Conservation (phyloP, 2,888 invertebrate species). For the Dasypolia templi region DNA sequence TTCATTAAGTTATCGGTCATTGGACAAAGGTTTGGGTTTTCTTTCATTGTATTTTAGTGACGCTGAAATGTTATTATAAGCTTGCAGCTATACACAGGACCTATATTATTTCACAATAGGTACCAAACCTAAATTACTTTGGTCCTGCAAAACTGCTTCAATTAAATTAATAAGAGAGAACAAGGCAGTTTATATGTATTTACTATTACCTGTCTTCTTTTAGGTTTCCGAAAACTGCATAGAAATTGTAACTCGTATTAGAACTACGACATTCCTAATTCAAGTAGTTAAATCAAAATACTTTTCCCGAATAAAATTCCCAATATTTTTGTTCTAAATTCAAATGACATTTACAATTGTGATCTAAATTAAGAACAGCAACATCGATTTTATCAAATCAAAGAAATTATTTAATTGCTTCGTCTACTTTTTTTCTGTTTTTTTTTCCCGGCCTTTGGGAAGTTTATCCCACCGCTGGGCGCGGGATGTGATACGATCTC, state of each 20-base stretch:
- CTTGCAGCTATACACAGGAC: constrained; percentile 12
- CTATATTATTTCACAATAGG: background rate
- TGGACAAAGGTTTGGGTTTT: constrained; percentile 43
- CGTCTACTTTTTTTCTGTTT: constrained; percentile 62
- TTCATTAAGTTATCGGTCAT: constrained; percentile 25
- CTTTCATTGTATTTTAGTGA: constrained; percentile 42
- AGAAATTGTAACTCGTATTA: no score
- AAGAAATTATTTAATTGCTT: constrained; percentile 49
- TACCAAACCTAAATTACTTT: background rate
- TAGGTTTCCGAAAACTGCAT: no score
- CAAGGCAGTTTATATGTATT: no score
- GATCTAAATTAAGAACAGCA: no score
- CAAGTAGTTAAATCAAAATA: no score
- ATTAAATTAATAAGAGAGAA: no score
- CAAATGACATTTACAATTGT: no score
- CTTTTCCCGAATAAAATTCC: no score
- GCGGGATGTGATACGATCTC: constrained; percentile 79
- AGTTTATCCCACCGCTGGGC: constrained; percentile 75
- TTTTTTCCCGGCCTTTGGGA: constrained; percentile 64
- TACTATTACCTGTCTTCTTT: no score
- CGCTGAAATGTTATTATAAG: constrained; percentile 15
- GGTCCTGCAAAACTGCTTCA: background rate
- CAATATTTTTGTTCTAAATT: no score
- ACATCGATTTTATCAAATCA: background rate
- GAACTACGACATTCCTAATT: no score